These are phyloP conservation scores for Branchipolynoe longqiensis DNA, from an alignment of 2,888 invertebrate genomes.

Conservation along the genomic window DNA sequence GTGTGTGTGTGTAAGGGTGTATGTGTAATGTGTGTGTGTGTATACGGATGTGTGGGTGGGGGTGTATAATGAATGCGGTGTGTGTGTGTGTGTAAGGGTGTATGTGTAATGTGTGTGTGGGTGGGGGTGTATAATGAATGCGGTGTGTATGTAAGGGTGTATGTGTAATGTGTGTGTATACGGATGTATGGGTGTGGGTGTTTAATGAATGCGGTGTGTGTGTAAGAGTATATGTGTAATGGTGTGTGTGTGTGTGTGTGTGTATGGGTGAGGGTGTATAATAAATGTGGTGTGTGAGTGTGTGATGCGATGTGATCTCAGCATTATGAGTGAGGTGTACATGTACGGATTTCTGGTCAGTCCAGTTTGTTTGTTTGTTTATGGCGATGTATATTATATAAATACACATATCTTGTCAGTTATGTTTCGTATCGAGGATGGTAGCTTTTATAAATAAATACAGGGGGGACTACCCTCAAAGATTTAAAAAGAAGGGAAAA, in stretches of 20 bases:
- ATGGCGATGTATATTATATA: too few relatives aligned
- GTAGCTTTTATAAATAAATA: too few relatives aligned
- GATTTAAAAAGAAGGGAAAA: too few relatives aligned
- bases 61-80: neutral
- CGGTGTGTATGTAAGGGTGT: neutral
- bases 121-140: neutral
- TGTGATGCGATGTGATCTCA: too few relatives aligned
- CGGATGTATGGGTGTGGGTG: neutral
- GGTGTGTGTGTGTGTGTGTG: neutral
- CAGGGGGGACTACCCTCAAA: too few relatives aligned
- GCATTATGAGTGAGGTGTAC: too few relatives aligned
- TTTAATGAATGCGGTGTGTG: neutral
- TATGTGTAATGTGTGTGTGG: neutral
- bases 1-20: neutral
- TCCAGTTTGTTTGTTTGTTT: too few relatives aligned
- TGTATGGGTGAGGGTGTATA: neutral
- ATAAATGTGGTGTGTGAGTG: too few relatives aligned
- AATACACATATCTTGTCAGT: too few relatives aligned
- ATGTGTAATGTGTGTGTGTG: too few relatives aligned
- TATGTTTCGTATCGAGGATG: too few relatives aligned
- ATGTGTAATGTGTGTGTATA: constrained; percentile 11
- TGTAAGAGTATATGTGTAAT: neutral
- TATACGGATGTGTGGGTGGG: neutral
- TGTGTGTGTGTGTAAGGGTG: neutral
- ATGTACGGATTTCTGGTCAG: too few relatives aligned